A percentile compares a stretch with the other conserved stretches of the same genome.
Conservation (phyloP, 1,140 invertebrate genomes). For the Diachasmimorpha longicaudata region DNA sequence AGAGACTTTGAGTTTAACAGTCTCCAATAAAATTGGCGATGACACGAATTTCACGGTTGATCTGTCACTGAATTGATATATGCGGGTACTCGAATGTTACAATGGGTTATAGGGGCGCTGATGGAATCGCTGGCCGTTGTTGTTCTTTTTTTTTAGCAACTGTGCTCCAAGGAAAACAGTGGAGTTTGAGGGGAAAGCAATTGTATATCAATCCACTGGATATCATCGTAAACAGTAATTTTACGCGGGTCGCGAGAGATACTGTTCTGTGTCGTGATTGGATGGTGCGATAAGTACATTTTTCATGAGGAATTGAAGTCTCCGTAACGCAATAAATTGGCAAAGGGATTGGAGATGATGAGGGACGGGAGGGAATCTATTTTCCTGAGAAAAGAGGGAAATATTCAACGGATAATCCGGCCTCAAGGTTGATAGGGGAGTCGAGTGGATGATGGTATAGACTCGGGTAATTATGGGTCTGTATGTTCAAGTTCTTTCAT, state of each 20-base stretch:
- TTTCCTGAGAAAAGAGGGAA: not conserved
- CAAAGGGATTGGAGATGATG: not conserved
- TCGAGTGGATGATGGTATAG: not conserved
- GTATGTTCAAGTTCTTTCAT: not conserved
- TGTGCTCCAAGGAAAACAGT: not conserved
- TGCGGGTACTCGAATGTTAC: not conserved
- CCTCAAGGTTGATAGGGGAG: too few species aligned
- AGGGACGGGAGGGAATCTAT: too few species aligned
- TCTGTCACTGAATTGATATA: not conserved
- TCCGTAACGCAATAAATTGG: not conserved
- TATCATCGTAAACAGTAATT: not conserved
- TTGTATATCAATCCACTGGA: not conserved
- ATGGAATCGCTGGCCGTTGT: not conserved
- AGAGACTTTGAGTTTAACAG: not conserved
- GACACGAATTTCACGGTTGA: constrained; percentile 24
- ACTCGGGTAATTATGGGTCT: not conserved
- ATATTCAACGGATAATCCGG: not conserved
- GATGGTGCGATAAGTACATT: not conserved
- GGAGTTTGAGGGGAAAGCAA: not conserved
- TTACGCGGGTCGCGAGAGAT: not conserved
- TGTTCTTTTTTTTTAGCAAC: not conserved
- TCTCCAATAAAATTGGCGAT: constrained; percentile 14
- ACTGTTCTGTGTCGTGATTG: not conserved
- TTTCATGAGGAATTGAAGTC: not conserved
- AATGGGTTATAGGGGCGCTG: constrained; percentile 9